Percentiles rank a stretch among this genome's conserved stretches.
Evolutionary conservation across 2,888 invertebrate species (phyloP).

Genomic region (Apamea epomidion): DNA sequence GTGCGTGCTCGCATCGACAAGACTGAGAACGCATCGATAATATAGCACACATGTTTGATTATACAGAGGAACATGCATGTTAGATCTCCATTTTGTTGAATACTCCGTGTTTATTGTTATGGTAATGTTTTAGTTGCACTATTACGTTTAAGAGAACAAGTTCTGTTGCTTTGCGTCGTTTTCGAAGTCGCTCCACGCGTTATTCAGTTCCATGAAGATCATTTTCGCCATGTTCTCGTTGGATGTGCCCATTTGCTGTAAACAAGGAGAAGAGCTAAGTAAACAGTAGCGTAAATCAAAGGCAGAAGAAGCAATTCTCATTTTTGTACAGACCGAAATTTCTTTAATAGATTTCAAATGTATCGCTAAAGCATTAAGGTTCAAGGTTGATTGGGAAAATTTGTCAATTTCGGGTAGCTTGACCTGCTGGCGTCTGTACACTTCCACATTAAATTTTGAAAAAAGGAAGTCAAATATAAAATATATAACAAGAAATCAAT

Average conservation of each 20-base stretch:
- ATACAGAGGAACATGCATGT: constrained; percentile 11
- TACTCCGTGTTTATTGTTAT: constrained; percentile 35
- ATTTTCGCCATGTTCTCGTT: constrained; percentile 98
- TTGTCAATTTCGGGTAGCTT: too few species aligned
- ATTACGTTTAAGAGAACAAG: constrained; percentile 78
- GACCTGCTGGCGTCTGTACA: neutral
- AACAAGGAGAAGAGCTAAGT: constrained; percentile 62
- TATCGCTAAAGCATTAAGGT: too few species aligned
- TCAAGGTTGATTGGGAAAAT: too few species aligned
- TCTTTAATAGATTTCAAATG: too few species aligned
- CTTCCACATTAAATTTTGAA: too few species aligned
- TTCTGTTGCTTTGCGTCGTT: constrained; percentile 95
- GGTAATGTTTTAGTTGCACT: constrained; percentile 47
- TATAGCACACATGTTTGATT: neutral
- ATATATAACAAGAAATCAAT: neutral
- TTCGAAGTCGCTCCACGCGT: constrained; percentile 99
- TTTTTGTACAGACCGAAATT: neutral
- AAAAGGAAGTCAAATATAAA: too few species aligned
- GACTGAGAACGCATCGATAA: neutral
- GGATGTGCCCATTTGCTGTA: constrained; percentile 97
- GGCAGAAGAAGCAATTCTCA: neutral
- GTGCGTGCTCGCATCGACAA: neutral
- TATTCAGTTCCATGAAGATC: constrained; percentile 99
- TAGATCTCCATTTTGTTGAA: constrained; percentile 40
- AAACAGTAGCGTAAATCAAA: neutral